Evolutionary conservation across 2,888 invertebrate species (phyloP), one percentile per base, ranked within the genome.

Genomic region (Ochropacha duplaris): DNA sequence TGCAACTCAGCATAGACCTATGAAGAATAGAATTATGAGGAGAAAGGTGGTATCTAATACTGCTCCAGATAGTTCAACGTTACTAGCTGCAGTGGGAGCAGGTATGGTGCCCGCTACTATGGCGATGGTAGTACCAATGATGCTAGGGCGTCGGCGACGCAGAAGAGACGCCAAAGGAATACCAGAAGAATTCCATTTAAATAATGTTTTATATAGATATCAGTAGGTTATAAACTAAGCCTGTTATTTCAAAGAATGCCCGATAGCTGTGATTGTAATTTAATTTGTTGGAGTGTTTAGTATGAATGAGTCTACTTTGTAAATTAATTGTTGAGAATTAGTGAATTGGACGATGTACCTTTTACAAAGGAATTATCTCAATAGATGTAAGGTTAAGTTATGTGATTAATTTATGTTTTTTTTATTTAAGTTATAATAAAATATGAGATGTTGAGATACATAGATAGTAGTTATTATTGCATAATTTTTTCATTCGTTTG

Each of bases 61-160:
- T 2, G 74, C 79, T 54, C 91, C 90, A 4, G 94, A 95, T 71
- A 94, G 94, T 67, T 93, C 95, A 0, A 94, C 95, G 0, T 93
- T 96, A 36, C 78, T 96, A 63, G 96, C 96, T 8, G 96, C 96
- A 0, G 95, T 96, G 0, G 95, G 96, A 0, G 96, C 96, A 16
- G 96, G 96, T 0, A 95, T 96, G 95, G 93, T 96, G 22, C 96
- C 96, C 6, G 96, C 96, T 0, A 96, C 96, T 0, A 95, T 96
- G 95, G 96, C 96, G 0, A 95, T 96, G 95, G 93, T 96, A 66
- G 95, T 96, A 39, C 96, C 96, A 0, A 95, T 96, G 94, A 95
- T 96, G 81, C 88, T 96, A 60, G 95, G 95, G n/a, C 78, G 81
- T 9, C 78, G 86, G 67, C 83, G 89, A n/a, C 72, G 86, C 64